Conservation (phyloP, 2,888 invertebrate species). For the Resseliella maxima region DNA sequence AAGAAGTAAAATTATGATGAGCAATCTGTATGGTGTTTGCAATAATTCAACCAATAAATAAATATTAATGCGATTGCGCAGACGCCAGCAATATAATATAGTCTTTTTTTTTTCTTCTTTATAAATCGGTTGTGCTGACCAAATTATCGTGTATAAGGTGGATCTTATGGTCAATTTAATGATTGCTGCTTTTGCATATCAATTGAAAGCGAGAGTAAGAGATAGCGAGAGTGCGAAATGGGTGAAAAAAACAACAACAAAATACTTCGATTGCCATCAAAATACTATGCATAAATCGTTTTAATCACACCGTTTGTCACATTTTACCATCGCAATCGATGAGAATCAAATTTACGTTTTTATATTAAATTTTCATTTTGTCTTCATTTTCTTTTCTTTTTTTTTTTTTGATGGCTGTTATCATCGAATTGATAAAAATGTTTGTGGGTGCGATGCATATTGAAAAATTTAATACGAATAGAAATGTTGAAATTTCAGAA, state of each 20-base stretch:
- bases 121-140: neutral
- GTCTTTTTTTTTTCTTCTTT: neutral
- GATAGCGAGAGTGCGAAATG: neutral
- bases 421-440: neutral
- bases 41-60: conserved; percentile 29
- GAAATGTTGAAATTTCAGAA: neutral
- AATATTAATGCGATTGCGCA: conserved; percentile 19
- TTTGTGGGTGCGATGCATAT: neutral
- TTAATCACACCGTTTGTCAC: conserved; percentile 5
- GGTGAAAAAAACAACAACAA: neutral
- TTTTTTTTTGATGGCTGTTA: neutral
- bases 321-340: neutral
- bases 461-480: neutral
- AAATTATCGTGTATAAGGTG: conserved; percentile 2
- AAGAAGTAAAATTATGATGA: neutral
- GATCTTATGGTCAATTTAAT: neutral
- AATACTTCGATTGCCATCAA: conserved; percentile 4
- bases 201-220: neutral
- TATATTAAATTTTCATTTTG: neutral
- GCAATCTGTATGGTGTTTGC: conserved; percentile 28
- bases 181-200: neutral
- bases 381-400: neutral
- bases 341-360: neutral
- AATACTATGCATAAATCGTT: conserved; percentile 18
- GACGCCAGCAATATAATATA: conserved; percentile 11